Evolutionary conservation across 2,797 vertebrate genomes (phyloP).

Genomic region (Phoebastria nigripes): DNA sequence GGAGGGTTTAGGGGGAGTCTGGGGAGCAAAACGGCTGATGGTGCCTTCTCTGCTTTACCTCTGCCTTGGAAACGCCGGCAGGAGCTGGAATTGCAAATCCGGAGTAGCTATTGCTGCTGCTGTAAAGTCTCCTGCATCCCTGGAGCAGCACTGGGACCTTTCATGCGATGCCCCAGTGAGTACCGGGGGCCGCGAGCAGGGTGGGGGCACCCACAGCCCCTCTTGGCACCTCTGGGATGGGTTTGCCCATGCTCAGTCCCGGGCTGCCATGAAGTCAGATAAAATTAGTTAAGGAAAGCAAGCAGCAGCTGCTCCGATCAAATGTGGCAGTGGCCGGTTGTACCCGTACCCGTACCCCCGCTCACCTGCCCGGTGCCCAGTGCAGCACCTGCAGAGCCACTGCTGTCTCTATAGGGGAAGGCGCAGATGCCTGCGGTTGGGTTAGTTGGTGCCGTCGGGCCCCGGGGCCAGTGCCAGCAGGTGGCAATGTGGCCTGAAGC

Average conservation of each 20-base stretch:
- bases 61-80: background rate
- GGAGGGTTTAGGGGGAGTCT: background rate
- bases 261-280: background rate
- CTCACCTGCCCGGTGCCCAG: too few species aligned
- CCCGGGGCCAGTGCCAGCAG: background rate
- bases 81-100: background rate
- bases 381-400: background rate
- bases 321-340: background rate
- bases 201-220: background rate
- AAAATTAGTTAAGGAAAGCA: background rate
- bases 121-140: background rate
- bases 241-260: background rate
- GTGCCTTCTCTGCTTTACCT: background rate
- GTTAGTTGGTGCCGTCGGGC: accelerated
- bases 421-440: background rate
- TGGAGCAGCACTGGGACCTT: background rate
- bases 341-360: background rate
- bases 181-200: background rate
- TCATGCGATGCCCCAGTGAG: accelerated
- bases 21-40: background rate
- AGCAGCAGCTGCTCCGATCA: background rate
- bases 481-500: background rate
- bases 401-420: background rate
- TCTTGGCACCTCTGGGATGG: background rate
- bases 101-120: background rate